Evolutionary conservation across 2,888 invertebrate species (phyloP).

Genomic region (Odontomyia ornata): DNA sequence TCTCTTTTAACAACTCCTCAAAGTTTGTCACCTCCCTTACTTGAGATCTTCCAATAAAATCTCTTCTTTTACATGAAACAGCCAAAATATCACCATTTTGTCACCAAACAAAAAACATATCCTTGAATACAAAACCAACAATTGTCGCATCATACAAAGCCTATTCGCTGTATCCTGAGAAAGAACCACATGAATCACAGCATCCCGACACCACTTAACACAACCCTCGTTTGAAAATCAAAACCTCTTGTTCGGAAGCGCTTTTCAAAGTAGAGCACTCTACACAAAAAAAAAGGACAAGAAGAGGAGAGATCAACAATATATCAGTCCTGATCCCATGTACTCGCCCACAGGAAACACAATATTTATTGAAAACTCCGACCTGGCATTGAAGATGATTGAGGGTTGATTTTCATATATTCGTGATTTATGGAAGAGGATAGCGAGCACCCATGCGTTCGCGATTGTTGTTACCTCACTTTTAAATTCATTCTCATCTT

Average conservation of each 20-base stretch:
- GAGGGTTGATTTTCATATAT: conserved; percentile 38
- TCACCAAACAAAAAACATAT: not conserved
- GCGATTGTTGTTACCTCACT: conserved; percentile 39
- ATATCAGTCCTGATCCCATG: conserved; percentile 11
- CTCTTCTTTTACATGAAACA: not conserved
- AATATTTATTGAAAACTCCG: conserved; percentile 47
- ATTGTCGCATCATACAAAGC: not conserved
- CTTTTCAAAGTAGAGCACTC: not conserved
- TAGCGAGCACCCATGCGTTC: conserved; percentile 49
- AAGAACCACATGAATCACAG: too few species aligned
- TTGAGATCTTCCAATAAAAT: too few species aligned
- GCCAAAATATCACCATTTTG: not conserved
- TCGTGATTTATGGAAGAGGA: conserved; percentile 51
- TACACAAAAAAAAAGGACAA: not conserved
- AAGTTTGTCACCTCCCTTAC: not conserved
- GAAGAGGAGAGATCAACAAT: not conserved
- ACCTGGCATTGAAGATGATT: conserved; percentile 39
- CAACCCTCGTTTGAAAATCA: too few species aligned
- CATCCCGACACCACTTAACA: too few species aligned
- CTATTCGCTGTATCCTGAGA: too few species aligned
- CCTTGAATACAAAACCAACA: not conserved
- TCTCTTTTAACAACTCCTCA: too few species aligned
- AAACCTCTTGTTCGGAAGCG: too few species aligned
- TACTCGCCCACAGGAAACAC: conserved; percentile 45
- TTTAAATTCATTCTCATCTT: conserved; percentile 19